A percentile compares a stretch with the other conserved stretches of the same genome.
These are phyloP conservation scores for Episyrphus balteatus DNA, from an alignment of 1,140 invertebrate genomes.

Conservation along the genomic window DNA sequence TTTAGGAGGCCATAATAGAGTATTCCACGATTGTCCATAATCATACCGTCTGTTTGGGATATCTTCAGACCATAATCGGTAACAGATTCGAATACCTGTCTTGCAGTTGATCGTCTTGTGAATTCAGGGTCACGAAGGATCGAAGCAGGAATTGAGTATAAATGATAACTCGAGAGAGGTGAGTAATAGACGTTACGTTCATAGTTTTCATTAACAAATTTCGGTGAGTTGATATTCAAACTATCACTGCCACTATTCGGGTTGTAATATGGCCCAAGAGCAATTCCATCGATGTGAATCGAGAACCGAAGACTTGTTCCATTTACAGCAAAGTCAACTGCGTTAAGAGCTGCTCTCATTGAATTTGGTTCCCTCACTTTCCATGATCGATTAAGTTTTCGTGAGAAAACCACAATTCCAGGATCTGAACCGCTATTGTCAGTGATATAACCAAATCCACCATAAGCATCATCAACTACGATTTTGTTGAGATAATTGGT, in stretches of 20 bases:
- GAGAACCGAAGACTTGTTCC: conserved; percentile 41
- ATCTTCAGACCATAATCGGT: conserved; percentile 46
- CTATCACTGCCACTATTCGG: conserved; percentile 8
- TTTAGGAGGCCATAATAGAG: conserved; percentile 55
- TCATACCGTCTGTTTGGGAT: conserved; percentile 50
- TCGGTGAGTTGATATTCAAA: background rate
- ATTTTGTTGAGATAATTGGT: conserved; percentile 53
- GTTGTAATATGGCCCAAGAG: conserved; percentile 44
- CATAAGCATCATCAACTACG: conserved; percentile 54
- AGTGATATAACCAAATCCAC: conserved; percentile 56
- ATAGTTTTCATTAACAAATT: conserved; percentile 26
- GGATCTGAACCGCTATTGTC: conserved; percentile 52
- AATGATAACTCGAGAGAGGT: conserved; percentile 48
- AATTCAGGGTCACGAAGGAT: conserved; percentile 43
- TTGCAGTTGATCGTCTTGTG: conserved; percentile 22
- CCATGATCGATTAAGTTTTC: conserved; percentile 49
- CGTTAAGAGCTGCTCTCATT: conserved; percentile 47
- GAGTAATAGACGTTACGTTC: conserved; percentile 51
- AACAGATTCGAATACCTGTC: conserved; percentile 30
- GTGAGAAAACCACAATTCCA: conserved; percentile 56
- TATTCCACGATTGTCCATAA: conserved; percentile 48
- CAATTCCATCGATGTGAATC: conserved; percentile 53
- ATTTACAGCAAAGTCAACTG: conserved; percentile 45
- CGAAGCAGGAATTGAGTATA: conserved; percentile 49
- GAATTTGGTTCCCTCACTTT: conserved; percentile 49